These are phyloP conservation scores for Acanthurus leucopareius DNA, from an alignment of 2,797 vertebrate species.

Conservation along the genomic window DNA sequence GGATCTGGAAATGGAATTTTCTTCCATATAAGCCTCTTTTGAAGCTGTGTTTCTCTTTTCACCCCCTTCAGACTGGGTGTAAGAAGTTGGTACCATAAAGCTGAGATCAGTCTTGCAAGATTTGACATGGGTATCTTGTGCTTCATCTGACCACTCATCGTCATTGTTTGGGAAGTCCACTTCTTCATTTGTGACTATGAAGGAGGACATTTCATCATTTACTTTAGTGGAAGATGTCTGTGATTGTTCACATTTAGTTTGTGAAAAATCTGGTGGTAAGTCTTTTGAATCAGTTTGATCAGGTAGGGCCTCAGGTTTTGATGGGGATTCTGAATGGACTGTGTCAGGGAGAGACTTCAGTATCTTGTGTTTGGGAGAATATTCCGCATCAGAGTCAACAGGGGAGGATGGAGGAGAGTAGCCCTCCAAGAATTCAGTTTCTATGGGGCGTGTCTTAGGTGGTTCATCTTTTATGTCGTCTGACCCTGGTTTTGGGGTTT, in stretches of 20 bases:
- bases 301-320: constrained; percentile 37
- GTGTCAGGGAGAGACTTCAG: constrained; percentile 50
- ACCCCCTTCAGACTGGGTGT: constrained; percentile 34
- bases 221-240: constrained; percentile 34
- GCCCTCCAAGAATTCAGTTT: constrained; percentile 77
- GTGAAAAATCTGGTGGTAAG: constrained; percentile 25
- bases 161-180: constrained; percentile 76
- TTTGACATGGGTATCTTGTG: constrained; percentile 66
- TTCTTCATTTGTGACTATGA: constrained; percentile 62
- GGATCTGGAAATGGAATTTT: constrained; percentile 44
- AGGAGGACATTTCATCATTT: constrained; percentile 37
- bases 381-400: constrained; percentile 78
- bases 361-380: constrained; percentile 70
- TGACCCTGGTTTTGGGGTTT: constrained; percentile 32
- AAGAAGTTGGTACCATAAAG: constrained; percentile 51
- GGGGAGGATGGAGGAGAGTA: constrained; percentile 77
- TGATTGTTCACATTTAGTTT: constrained; percentile 47
- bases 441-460: constrained; percentile 62
- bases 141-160: constrained; percentile 77
- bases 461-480: constrained; percentile 49
- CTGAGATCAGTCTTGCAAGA: constrained; percentile 54
- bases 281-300: constrained; percentile 19
- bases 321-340: constrained; percentile 14
- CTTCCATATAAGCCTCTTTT: constrained; percentile 58
- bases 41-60: constrained; percentile 55